Evolutionary conservation across 2,797 vertebrate genomes (phyloP).

Genomic region (Mormyrus hasselquistii): DNA sequence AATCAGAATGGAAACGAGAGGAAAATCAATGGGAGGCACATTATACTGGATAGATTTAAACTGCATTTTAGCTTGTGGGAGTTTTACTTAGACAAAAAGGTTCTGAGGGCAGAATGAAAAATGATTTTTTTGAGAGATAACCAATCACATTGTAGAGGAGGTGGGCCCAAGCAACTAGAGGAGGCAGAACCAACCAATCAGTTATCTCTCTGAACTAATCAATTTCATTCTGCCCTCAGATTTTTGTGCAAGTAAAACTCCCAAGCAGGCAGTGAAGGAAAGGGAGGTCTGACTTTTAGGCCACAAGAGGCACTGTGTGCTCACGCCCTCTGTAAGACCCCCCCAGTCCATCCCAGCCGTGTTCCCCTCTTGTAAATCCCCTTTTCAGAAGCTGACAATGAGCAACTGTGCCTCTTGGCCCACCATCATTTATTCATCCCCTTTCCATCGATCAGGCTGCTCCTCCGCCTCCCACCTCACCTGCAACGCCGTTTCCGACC

Average conservation of each 20-base stretch:
- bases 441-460: conserved; percentile 48
- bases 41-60: background rate
- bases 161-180: background rate
- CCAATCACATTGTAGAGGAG: background rate
- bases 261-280: background rate
- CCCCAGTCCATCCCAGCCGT: conserved; percentile 29
- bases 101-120: background rate
- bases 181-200: background rate
- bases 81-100: background rate
- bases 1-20: background rate
- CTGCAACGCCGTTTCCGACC: conserved; percentile 25
- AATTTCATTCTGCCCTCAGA: background rate
- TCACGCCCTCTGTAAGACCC: conserved; percentile 29
- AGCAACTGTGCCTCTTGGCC: conserved; percentile 30
- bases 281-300: background rate
- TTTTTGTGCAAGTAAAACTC: background rate
- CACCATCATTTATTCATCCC: conserved; percentile 57
- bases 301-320: background rate
- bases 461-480: background rate
- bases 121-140: background rate
- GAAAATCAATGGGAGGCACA: background rate
- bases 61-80: background rate
- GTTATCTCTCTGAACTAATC: background rate
- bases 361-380: conserved; percentile 26
- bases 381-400: conserved; percentile 36